A percentile compares a stretch with the other conserved stretches of the same genome.
Conservation (phyloP, 2,888 invertebrate species). For the Creontiades dilutus region DNA sequence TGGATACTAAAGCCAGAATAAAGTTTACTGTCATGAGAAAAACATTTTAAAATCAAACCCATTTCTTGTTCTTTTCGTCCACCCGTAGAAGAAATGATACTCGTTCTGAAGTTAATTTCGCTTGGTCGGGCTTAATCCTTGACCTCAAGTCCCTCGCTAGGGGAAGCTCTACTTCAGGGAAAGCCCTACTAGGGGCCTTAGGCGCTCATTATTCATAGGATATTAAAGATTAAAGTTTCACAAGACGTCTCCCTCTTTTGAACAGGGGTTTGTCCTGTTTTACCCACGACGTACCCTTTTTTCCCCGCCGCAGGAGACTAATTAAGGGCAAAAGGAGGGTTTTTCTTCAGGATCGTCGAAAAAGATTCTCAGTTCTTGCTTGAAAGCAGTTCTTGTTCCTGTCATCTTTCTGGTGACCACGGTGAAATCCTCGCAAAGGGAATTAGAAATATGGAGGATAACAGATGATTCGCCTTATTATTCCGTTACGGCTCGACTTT, state of each 20-base stretch:
- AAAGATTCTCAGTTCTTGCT: neutral
- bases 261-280: constrained; percentile 26
- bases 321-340: neutral
- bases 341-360: neutral
- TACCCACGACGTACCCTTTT: neutral
- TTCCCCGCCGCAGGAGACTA: neutral
- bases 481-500: neutral
- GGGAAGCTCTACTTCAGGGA: neutral
- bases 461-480: neutral
- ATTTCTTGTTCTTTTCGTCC: neutral
- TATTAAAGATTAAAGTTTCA: constrained; percentile 44
- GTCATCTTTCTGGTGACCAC: neutral
- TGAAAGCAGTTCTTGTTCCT: neutral
- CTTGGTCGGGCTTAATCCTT: constrained; percentile 5
- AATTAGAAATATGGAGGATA: constrained; percentile 47
- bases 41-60: neutral
- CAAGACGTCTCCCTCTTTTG: neutral
- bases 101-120: constrained; percentile 25
- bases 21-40: neutral
- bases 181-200: neutral
- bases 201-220: neutral
- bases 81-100: neutral
- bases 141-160: constrained; percentile 4
- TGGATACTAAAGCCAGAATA: too few relatives aligned
- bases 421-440: constrained; percentile 40